Evolutionary conservation across 2,888 invertebrate genomes (phyloP).

Genomic region (Octonoba sinensis): DNA sequence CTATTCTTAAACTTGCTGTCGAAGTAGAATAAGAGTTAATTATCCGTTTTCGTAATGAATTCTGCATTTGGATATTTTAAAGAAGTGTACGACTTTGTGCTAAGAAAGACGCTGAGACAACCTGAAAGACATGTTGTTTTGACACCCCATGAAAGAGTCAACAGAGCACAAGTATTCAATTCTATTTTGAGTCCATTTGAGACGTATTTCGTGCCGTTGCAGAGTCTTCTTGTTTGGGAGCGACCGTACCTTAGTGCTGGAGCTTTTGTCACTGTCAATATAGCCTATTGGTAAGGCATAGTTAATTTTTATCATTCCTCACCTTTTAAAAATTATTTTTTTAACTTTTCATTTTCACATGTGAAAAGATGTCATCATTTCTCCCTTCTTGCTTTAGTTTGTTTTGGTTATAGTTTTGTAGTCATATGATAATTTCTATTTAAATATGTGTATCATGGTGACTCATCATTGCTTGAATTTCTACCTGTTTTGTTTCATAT

Average conservation of each 20-base stretch:
- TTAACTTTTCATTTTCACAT: background rate
- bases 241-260: constrained; percentile 70
- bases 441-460: too few species aligned
- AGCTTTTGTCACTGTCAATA: constrained; percentile 69
- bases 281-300: constrained; percentile 71
- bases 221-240: constrained; percentile 72
- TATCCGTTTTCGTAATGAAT: constrained; percentile 19
- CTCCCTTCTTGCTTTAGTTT: background rate
- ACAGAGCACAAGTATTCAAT: constrained; percentile 51
- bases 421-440: too few species aligned
- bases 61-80: constrained; percentile 17
- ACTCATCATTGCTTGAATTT: too few species aligned
- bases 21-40: too few species aligned
- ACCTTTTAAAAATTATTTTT: background rate
- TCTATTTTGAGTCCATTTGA: constrained; percentile 68
- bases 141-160: constrained; percentile 21
- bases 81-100: constrained; percentile 27
- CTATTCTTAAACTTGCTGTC: too few species aligned
- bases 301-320: background rate
- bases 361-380: background rate
- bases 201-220: constrained; percentile 70
- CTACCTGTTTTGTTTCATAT: too few species aligned
- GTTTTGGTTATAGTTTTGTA: too few species aligned
- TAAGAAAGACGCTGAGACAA: background rate
- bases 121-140: constrained; percentile 42